A percentile compares a stretch with the other conserved stretches of the same genome.
phyloP scores from a whole-genome alignment of 2,113 vertebrate species.

The Rhegmatorhina hoffmannsi region DNA sequence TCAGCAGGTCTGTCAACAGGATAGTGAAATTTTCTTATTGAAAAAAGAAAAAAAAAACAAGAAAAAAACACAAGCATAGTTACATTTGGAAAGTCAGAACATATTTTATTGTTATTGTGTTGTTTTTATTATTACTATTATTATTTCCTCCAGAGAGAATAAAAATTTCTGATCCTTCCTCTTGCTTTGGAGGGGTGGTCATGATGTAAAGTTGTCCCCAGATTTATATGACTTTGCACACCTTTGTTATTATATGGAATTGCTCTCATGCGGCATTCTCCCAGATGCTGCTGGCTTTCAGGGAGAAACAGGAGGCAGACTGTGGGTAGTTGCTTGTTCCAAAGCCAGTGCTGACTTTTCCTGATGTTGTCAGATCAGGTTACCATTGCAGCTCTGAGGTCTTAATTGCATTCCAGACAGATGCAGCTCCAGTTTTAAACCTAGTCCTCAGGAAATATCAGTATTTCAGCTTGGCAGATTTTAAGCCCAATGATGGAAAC shows the following conservation, averaged over 20 bases:
- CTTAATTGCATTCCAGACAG: background rate
- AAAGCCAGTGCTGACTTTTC: background rate
- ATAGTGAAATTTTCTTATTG: background rate
- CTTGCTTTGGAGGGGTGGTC: background rate
- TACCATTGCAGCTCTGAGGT: background rate
- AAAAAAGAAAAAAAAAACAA: background rate
- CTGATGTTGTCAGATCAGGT: conserved; percentile 21
- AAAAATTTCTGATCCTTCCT: background rate
- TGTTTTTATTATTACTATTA: background rate
- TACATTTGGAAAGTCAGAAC: background rate
- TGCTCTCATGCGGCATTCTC: background rate
- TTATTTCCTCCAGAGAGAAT: background rate
- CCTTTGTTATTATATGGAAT: background rate
- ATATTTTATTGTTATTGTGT: background rate
- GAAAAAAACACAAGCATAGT: background rate
- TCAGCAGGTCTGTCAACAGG: conserved; percentile 47
- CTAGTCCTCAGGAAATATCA: background rate
- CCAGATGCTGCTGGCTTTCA: background rate
- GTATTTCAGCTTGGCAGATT: background rate
- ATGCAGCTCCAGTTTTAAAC: background rate
- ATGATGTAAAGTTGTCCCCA: background rate
- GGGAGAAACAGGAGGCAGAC: background rate
- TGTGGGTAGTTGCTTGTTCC: background rate
- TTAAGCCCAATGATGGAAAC: background rate
- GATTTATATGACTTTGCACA: background rate